phyloP scores from a whole-genome alignment of 2,888 invertebrate genomes.

The Halocaridina rubra region DNA sequence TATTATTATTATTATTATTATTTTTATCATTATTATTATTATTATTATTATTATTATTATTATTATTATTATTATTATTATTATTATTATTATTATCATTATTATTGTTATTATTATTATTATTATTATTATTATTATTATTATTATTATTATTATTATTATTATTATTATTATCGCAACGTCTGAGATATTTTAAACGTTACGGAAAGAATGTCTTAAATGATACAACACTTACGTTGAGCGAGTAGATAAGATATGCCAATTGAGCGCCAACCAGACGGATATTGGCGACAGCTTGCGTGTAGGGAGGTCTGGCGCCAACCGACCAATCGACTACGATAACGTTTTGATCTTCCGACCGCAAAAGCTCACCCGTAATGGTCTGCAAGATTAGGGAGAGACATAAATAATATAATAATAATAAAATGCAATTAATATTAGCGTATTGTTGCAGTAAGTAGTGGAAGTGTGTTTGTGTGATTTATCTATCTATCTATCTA shows the following conservation, averaged over 20 bases:
- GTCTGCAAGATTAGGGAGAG: conserved; percentile 73
- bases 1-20: no score
- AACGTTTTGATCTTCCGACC: conserved; percentile 79
- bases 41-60: no score
- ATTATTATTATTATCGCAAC: no score
- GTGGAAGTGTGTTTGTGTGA: neutral
- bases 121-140: no score
- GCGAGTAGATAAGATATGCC: conserved; percentile 73
- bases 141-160: no score
- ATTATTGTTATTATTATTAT: no score
- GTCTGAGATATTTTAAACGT: no score
- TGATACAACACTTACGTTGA: conserved; percentile 71
- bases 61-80: no score
- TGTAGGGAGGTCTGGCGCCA: conserved; percentile 88
- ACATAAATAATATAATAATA: neutral
- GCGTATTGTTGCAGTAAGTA: neutral
- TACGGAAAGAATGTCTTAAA: no score
- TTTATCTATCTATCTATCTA: no score
- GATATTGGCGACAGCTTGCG: conserved; percentile 92
- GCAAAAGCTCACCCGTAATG: conserved; percentile 79
- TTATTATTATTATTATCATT: no score
- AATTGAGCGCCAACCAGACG: conserved; percentile 86
- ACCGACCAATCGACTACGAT: conserved; percentile 85
- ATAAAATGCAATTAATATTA: neutral
- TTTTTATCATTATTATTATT: no score